Conservation (phyloP, 2,797 vertebrate species). For the Tauraco hartlaubi region DNA sequence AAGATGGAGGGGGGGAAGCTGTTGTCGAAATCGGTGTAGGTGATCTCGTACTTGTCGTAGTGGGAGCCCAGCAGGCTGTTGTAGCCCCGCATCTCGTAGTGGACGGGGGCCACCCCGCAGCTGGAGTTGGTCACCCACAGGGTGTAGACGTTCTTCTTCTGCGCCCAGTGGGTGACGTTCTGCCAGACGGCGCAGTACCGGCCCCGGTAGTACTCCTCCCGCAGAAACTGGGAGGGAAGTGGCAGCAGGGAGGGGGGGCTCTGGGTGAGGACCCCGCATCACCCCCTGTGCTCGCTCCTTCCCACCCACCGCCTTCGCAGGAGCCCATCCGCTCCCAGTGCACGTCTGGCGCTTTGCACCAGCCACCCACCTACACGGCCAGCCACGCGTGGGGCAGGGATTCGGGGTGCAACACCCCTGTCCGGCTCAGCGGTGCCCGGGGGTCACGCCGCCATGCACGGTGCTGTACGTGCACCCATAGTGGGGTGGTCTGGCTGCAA, state of each 20-base stretch:
- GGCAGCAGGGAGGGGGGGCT: not conserved
- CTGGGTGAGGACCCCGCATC: not conserved
- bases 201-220: constrained; percentile 81
- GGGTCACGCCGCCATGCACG: not conserved
- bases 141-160: constrained; percentile 86
- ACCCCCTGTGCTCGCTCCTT: not conserved
- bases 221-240: constrained; percentile 75
- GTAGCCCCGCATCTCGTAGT: constrained; percentile 87
- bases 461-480: not conserved
- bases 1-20: constrained; percentile 74
- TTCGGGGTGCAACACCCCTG: not conserved
- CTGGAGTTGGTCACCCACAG: constrained; percentile 84
- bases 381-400: not conserved
- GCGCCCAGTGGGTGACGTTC: constrained; percentile 78
- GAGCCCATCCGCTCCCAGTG: not conserved
- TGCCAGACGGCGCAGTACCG: constrained; percentile 85
- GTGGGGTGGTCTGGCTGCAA: not conserved
- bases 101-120: constrained; percentile 73
- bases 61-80: constrained; percentile 87
- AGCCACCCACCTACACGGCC: rapidly evolving
- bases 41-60: constrained; percentile 87
- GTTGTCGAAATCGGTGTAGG: constrained; percentile 81
- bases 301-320: not conserved
- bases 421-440: rapidly evolving
- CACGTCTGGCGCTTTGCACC: not conserved